Conservation (phyloP, 2,888 invertebrate genomes). For the Perdita meconis region DNA sequence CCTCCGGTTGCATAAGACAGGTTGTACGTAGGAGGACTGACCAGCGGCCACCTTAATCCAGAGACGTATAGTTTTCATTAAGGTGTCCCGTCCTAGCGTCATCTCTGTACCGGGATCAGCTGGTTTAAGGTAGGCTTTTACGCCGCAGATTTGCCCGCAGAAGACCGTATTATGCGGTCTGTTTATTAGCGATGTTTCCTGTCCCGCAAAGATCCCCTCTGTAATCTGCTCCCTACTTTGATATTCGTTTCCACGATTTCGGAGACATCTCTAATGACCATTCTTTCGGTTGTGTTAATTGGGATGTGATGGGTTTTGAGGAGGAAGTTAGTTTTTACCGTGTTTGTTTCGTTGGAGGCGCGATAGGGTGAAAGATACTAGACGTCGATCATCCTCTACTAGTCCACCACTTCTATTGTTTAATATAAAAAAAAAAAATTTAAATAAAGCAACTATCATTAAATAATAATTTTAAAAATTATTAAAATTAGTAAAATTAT, state of each 20-base stretch:
- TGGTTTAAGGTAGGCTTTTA: slow-evolving; percentile 79
- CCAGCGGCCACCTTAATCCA: slow-evolving; percentile 82
- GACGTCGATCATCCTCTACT: too few relatives aligned
- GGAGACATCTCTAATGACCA: neutral
- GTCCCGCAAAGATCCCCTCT: slow-evolving; percentile 34
- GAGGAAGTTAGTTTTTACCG: too few relatives aligned
- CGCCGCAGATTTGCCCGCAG: slow-evolving; percentile 72
- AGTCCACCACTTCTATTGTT: too few relatives aligned
- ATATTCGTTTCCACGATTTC: neutral
- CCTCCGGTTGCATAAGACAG: slow-evolving; percentile 77
- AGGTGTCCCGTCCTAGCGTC: slow-evolving; percentile 76
- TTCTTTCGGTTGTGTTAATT: neutral
- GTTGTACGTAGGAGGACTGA: slow-evolving; percentile 75
- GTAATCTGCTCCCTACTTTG: slow-evolving; percentile 13
- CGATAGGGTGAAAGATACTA: too few relatives aligned
- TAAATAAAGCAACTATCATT: too few relatives aligned
- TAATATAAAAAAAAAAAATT: too few relatives aligned
- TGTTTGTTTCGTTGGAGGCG: too few relatives aligned
- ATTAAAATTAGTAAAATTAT: too few relatives aligned
- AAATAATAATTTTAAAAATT: too few relatives aligned
- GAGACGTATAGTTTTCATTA: slow-evolving; percentile 84
- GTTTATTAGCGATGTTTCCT: slow-evolving; percentile 73
- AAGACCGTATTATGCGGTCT: slow-evolving; percentile 72
- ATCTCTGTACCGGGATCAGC: slow-evolving; percentile 82
- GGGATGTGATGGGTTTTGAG: too few relatives aligned